Evolutionary conservation across 2,797 vertebrate genomes (phyloP), one percentile per base, ranked within the genome.

Genomic region (Epinephelus coioides): DNA sequence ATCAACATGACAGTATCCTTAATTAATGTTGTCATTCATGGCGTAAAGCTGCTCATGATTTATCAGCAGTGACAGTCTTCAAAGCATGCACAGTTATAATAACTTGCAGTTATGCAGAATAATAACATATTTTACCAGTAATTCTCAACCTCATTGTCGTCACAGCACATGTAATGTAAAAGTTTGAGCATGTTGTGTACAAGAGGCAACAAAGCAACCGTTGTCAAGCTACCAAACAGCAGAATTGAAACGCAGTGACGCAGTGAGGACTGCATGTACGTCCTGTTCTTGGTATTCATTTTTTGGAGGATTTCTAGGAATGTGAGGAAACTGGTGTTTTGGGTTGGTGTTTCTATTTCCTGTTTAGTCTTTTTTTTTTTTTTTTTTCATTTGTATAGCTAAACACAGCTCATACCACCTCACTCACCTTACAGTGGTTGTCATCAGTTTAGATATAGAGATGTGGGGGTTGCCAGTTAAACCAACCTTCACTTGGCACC

Each of bases 271-370:
- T 74, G 76, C 73, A 61, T 65, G 69, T 72, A 79, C 88, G 87
- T 95, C 94, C 92, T 93, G 91, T 96, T 96, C 95, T 95, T 69
- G 74, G 94, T 94, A 95, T 94, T 95, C 77, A 86, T 74, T 88
- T 93, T 91, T 92, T 76, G 77, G 78, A 88, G 88, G 90, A 93
- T 92, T 96, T 96, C 95, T 91, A 94, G 94, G 95, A 96, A 95
- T 92, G 78, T 86, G 82, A 92, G 44, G 85, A 87, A 82, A 88
- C 79, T 89, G 65, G 63, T 89, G 66, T 72, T 87, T 88, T 75
- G n/a, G 53, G 70, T 81, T 89, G 38, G 7, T 65, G 82, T 82
- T 83, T 89, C 43, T 73, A 9, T 69, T 91, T 89, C 84, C 87
- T 91, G 75, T 88, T 81, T 64, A 86, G 54, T 9, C 3, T 57